Conservation (phyloP, 2,113 vertebrate genomes). For the Tylochromis polylepis region DNA sequence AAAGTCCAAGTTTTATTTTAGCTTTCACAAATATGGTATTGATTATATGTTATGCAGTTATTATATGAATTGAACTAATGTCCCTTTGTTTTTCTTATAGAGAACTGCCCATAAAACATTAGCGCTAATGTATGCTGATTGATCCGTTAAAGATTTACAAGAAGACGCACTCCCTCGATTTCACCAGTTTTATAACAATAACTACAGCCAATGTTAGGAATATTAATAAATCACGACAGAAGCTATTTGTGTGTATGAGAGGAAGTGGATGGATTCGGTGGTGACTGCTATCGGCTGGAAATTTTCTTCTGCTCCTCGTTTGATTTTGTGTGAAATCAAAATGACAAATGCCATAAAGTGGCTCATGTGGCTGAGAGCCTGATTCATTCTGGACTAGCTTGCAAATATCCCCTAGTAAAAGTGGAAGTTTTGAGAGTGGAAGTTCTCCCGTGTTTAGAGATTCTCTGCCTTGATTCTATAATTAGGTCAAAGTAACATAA, state of each 20-base stretch:
- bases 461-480: background rate
- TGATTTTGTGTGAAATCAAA: background rate
- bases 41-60: background rate
- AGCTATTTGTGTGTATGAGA: background rate
- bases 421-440: background rate
- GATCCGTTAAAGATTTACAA: background rate
- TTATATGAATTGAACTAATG: background rate
- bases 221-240: background rate
- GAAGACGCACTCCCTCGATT: background rate
- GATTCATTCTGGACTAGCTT: background rate
- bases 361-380: background rate
- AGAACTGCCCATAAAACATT: background rate
- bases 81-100: background rate
- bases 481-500: background rate
- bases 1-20: background rate
- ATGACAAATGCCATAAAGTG: background rate
- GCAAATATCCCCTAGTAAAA: background rate
- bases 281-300: background rate
- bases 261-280: background rate
- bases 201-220: background rate
- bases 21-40: background rate
- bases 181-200: background rate
- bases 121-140: background rate
- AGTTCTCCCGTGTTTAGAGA: background rate
- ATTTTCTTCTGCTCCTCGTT: background rate